Base-by-base conservation (phyloP, 2,888 invertebrate species). In the Flexamia atlantica region DNA sequence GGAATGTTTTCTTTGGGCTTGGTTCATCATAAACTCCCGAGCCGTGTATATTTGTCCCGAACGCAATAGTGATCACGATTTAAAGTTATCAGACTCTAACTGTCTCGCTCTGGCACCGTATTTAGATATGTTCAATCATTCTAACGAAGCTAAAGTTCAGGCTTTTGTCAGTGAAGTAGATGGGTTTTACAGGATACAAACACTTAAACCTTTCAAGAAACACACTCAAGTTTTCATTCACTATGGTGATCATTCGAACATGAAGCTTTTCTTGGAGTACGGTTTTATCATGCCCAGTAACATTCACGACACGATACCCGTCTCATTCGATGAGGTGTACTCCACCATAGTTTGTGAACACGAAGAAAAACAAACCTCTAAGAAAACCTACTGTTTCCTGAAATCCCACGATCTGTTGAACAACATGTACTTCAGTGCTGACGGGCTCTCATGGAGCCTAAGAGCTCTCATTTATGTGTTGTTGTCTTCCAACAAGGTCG, bases 91-190 rank as follows among this genome's bases (percentile, higher is more conserved):
- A 4, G 89, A 89, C 82, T 87, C 89, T 84, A 88, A 91, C 86
- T 90, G 89, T 87, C 86, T 92, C 90, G 97, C 97, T 5, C 90
- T 98, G 76, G 97, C 96, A 85, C 98, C 98, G 0, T 97, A 95
- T 89, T 91, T 98, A 85, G 98, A 98, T 90, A 93, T 98, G 91
- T 95, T 98, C 86, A 98, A 98, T 91, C 98, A 98, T 89, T 94
- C 95, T 7, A 82, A 80, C 30, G 64, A 64, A 25, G 64, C 64
- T 20, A 64, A 64, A 64, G 64, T 64, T 85, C 88, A 90, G 83
- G 93, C 93, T 3, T 90, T 91, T 85, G 95, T 95, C 1, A 88
- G 90, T 86, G 86, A 89, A 50, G 87, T 88, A 0, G 89, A 89
- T 60, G 89, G 90, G 60, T 90, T 90, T 85, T 94, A 93, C 89